Base-by-base conservation (phyloP, 2,888 invertebrate genomes). In the Aplocera efformata region DNA sequence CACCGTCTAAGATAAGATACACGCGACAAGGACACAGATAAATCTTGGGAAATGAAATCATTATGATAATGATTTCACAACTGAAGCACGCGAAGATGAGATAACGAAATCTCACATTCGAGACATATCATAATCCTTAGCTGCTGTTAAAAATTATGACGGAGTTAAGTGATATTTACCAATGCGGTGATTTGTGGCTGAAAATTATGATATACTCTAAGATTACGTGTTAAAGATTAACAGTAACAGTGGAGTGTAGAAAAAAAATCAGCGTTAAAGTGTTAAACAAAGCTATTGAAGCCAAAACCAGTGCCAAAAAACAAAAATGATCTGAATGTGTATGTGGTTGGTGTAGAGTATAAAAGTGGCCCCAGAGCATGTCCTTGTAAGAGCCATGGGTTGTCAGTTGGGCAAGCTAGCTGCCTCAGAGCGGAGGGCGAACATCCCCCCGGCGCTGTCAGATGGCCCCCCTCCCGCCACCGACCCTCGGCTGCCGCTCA, bases 401-500 rank as follows among this genome's bases (percentile, higher is more conserved):
- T 94, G 94, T 81, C 92, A 94, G 84, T 86, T 94, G 64, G 93
- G 93, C 37, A 94, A 94, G 76, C 80, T 94, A 68, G 93, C 92
- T 44, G 82, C 90, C 46, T 88, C 90, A 45, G 90, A 90, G 67
- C 67, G 89, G 61, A 73, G 85, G 49, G 68, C 77, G 40, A 80
- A 72, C 47, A 84, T 80, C 56, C 83, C 88, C 34, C 88, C 69
- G 24, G 70, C 56, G 7, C 32, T 82, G 40, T 89, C 89, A 11
- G 91, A 91, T 50, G 92, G 76, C 5, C 92, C 92, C 1, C 93
- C 93, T 0, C 92, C 92, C 3, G 90, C 92, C 20, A 91, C 91
- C 21, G 96, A 96, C 73, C 94, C 95, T 0, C 84, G 94, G 60
- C 89, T 96, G 48, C 96, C 96, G 0, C 89, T 96, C 44, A 96